phyloP scores from a whole-genome alignment of 1,140 invertebrate genomes.

The Thaumatotibia leucotreta region DNA sequence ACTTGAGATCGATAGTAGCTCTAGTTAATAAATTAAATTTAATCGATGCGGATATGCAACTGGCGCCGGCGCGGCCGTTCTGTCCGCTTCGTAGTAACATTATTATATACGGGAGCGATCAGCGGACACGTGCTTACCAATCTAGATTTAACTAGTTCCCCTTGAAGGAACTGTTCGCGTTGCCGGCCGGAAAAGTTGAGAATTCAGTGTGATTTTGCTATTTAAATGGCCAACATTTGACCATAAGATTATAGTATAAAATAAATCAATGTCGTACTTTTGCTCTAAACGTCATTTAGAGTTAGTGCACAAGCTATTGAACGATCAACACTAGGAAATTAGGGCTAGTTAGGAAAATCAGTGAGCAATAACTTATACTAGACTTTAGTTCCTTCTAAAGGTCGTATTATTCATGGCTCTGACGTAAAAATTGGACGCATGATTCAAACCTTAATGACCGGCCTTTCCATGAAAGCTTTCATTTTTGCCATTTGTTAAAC shows the following conservation, averaged over 20 bases:
- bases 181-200: constrained; percentile 2
- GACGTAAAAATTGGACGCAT: constrained; percentile 33
- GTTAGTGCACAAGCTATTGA: not conserved
- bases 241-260: not conserved
- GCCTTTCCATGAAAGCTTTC: constrained; percentile 23
- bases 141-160: constrained; percentile 10
- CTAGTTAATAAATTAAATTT: constrained; percentile 31
- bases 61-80: constrained; percentile 17
- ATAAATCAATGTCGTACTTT: not conserved
- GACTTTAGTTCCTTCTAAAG: constrained; percentile 23
- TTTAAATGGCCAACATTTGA: not conserved
- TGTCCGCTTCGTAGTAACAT: not conserved
- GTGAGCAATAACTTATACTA: not conserved
- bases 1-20: not conserved
- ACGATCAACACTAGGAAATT: not conserved
- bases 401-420: constrained; percentile 39
- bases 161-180: not conserved
- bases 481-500: not conserved
- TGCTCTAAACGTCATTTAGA: not conserved
- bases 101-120: constrained; percentile 12
- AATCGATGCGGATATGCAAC: constrained; percentile 31
- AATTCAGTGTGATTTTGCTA: not conserved
- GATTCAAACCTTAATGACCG: constrained; percentile 40
- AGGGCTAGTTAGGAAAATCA: not conserved
- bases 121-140: constrained; percentile 10